These are phyloP conservation scores for Cetonia aurata DNA, from an alignment of 2,888 invertebrate species.

Conservation along the genomic window DNA sequence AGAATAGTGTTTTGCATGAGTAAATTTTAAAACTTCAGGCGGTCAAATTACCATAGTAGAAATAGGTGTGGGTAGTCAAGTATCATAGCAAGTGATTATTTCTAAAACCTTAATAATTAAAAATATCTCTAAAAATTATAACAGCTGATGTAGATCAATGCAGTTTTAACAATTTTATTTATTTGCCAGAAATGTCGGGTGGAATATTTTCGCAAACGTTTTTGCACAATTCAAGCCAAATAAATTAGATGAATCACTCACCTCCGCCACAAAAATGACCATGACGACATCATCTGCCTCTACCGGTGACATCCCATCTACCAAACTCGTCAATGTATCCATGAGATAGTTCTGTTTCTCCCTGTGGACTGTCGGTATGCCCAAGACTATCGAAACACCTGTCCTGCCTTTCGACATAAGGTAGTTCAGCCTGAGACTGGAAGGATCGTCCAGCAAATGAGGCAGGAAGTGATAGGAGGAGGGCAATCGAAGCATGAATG, in stretches of 20 bases:
- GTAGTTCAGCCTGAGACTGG: slow-evolving; percentile 83
- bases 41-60: no score
- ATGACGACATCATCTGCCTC: slow-evolving; percentile 85
- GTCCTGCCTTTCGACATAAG: slow-evolving; percentile 80
- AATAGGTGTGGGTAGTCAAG: no score
- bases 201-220: no score
- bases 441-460: slow-evolving; percentile 83
- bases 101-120: no score
- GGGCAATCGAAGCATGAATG: slow-evolving; percentile 75
- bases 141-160: no score
- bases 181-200: no score
- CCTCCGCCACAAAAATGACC: slow-evolving; percentile 89
- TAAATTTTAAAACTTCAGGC: no score
- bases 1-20: no score
- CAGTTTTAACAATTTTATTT: no score
- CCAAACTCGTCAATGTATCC: slow-evolving; percentile 85
- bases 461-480: slow-evolving; percentile 89
- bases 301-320: slow-evolving; percentile 80
- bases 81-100: no score
- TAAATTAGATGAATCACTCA: slow-evolving; percentile 55
- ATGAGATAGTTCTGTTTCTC: slow-evolving; percentile 90
- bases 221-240: no score
- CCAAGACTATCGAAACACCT: slow-evolving; percentile 86
- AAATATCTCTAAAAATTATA: no score
- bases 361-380: slow-evolving; percentile 90